Conservation (phyloP, 2,113 vertebrate species). For the Furnarius figulus region DNA sequence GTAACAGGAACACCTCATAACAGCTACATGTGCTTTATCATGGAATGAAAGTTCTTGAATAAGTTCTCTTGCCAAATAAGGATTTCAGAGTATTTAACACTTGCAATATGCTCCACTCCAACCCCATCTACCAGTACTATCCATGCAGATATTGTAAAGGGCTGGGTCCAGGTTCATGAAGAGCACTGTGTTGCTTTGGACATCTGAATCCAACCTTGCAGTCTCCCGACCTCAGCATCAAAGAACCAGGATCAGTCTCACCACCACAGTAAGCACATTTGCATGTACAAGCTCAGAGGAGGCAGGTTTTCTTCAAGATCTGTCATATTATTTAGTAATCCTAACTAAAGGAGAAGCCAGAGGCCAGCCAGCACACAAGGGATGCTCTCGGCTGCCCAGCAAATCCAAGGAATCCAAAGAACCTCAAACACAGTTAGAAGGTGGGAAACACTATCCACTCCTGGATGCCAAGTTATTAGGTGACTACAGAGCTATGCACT, state of each 20-base stretch:
- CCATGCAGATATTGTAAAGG: background rate
- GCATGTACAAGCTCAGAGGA: background rate
- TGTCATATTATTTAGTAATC: background rate
- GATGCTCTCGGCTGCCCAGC: constrained; percentile 14
- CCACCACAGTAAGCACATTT: background rate
- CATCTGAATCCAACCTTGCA: background rate
- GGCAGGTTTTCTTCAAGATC: constrained; percentile 49
- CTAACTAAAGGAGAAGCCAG: background rate
- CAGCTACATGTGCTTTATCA: constrained; percentile 26
- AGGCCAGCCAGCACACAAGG: background rate
- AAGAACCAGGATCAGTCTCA: background rate
- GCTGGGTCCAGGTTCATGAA: background rate
- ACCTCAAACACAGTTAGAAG: background rate
- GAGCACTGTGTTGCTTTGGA: background rate
- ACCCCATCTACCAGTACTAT: background rate
- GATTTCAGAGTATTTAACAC: constrained; percentile 45
- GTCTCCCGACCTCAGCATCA: background rate
- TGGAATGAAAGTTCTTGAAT: constrained; percentile 39
- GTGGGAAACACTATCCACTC: background rate
- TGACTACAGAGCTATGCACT: constrained; percentile 42
- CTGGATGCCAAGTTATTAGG: background rate
- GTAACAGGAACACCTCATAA: background rate
- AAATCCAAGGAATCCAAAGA: constrained; percentile 53
- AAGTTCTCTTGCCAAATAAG: constrained; percentile 21
- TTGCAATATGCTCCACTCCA: background rate